phyloP scores from a whole-genome alignment of 2,113 vertebrate species.

The Rhea americana region DNA sequence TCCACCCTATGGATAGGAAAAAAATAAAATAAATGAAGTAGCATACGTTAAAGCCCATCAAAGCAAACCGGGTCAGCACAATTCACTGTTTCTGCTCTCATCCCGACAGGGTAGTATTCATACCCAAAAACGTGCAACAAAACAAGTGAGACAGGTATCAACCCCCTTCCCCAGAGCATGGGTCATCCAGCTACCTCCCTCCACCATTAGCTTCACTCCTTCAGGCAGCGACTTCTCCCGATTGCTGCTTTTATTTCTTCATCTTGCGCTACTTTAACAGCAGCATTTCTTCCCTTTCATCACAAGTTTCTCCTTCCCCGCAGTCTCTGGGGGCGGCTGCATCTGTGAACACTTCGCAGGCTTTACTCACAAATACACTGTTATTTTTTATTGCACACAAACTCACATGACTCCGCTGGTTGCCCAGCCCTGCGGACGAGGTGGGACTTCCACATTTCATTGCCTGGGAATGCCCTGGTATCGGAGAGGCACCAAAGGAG shows the following conservation, averaged over 20 bases:
- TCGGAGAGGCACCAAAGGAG: not conserved
- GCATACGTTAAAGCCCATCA: not conserved
- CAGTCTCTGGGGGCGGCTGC: not conserved
- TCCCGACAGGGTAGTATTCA: not conserved
- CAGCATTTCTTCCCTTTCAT: not conserved
- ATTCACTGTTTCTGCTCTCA: not conserved
- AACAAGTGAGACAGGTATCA: fast-evolving
- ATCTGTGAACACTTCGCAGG: not conserved
- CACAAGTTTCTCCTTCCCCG: not conserved
- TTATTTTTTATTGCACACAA: not conserved
- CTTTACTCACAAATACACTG: not conserved
- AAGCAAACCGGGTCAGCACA: not conserved
- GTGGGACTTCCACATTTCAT: not conserved
- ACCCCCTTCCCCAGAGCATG: not conserved
- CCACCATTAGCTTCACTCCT: not conserved
- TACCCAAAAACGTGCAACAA: not conserved
- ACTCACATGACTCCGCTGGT: not conserved
- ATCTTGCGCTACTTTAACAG: not conserved
- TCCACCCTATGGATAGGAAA: not conserved
- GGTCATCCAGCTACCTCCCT: not conserved
- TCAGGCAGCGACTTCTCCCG: not conserved
- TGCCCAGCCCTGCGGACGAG: fast-evolving
- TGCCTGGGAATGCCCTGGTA: fast-evolving
- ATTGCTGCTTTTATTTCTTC: not conserved
- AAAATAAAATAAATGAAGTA: not conserved